Percentiles rank a stretch among this genome's conserved stretches.
Evolutionary conservation across 2,113 vertebrate species (phyloP).

Genomic region (Notiomystis cincta): DNA sequence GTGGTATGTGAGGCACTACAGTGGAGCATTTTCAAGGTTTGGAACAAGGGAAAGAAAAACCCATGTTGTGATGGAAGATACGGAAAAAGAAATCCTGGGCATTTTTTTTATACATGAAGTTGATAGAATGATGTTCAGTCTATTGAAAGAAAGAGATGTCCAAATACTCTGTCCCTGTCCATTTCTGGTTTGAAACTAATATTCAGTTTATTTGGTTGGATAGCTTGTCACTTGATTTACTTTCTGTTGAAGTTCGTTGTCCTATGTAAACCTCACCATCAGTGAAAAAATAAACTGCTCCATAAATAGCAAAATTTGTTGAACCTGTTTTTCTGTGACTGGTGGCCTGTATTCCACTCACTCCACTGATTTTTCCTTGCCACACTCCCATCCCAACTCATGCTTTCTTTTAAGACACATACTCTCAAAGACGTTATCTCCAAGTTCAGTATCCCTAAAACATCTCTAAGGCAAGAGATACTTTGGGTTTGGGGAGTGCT

Average conservation of each 20-base stretch:
- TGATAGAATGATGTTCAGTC: background rate
- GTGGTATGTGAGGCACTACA: background rate
- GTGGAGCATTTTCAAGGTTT: background rate
- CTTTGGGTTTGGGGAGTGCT: background rate
- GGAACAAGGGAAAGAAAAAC: background rate
- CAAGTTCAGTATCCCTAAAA: background rate
- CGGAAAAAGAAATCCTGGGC: background rate
- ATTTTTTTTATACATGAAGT: background rate
- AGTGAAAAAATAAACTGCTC: background rate
- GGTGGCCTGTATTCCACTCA: background rate
- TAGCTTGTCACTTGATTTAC: background rate
- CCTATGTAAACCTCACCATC: background rate
- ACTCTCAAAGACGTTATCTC: background rate
- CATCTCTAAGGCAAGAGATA: background rate
- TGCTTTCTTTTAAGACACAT: background rate
- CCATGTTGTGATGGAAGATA: background rate
- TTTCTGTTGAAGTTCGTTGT: background rate
- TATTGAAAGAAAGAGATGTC: background rate
- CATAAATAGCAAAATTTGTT: background rate
- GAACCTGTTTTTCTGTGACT: background rate
- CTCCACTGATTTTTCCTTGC: background rate
- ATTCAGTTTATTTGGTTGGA: background rate
- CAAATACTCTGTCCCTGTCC: background rate
- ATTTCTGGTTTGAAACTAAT: background rate
- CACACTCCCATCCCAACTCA: background rate